Evolutionary conservation across 2,888 invertebrate species (phyloP).

Genomic region (Drosophila siamana): DNA sequence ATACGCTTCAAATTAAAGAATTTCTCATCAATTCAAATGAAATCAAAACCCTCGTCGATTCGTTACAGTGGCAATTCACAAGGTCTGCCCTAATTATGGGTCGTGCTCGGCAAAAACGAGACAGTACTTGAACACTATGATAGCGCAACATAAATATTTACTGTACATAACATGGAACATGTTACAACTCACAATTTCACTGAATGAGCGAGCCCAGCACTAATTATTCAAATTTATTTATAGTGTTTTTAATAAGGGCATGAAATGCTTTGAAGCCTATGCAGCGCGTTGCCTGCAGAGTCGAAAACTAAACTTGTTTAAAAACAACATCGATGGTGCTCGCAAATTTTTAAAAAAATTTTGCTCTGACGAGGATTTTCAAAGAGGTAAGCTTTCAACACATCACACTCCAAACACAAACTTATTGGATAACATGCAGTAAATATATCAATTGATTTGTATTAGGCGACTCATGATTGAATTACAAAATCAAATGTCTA

Average conservation of each 20-base stretch:
- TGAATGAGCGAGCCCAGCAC: neutral
- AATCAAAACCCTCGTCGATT: constrained; percentile 3
- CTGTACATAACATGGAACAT: neutral
- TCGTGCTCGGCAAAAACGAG: neutral
- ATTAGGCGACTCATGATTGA: neutral
- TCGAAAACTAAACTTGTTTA: constrained; percentile 75
- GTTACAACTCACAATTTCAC: neutral
- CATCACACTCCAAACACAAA: neutral
- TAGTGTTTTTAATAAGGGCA: constrained; percentile 84
- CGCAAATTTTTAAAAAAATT: constrained; percentile 83
- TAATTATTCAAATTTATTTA: constrained; percentile 28
- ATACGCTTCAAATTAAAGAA: constrained; percentile 6
- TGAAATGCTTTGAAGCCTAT: constrained; percentile 84
- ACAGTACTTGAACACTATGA: neutral
- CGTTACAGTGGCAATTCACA: neutral
- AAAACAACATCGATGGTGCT: constrained; percentile 84
- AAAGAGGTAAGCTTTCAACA: constrained; percentile 74
- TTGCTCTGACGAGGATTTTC: constrained; percentile 83
- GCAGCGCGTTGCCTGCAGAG: constrained; percentile 81
- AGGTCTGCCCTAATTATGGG: neutral
- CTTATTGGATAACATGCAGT: no score
- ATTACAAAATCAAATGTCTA: neutral
- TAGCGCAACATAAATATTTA: neutral
- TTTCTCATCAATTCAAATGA: constrained; percentile 9
- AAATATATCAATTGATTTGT: no score